phyloP scores from a whole-genome alignment of 2,888 invertebrate genomes.

The Lycaena phlaeas region DNA sequence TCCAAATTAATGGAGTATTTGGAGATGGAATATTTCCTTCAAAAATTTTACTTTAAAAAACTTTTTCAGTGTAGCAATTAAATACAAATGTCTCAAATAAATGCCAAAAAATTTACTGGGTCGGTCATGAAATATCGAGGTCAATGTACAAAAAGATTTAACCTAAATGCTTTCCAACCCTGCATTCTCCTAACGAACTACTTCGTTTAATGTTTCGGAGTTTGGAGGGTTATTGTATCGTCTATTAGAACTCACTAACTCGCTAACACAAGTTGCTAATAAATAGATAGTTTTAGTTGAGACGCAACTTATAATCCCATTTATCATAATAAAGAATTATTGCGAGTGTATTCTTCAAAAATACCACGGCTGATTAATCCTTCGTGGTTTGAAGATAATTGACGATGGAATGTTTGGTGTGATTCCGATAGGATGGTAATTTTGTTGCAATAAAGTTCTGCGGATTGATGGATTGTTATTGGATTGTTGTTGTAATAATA shows the following conservation, averaged over 20 bases:
- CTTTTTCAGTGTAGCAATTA: too few relatives aligned
- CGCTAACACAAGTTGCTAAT: not conserved
- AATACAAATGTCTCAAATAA: too few relatives aligned
- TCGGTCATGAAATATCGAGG: not conserved
- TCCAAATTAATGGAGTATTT: too few relatives aligned
- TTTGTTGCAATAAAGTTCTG: not conserved
- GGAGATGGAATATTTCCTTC: too few relatives aligned
- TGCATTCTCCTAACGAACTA: not conserved
- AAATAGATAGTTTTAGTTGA: constrained; percentile 1
- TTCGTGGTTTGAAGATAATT: not conserved
- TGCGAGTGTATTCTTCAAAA: not conserved
- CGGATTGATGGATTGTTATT: not conserved
- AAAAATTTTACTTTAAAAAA: too few relatives aligned
- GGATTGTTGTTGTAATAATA: not conserved
- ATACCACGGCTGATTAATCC: not conserved
- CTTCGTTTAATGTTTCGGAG: not conserved
- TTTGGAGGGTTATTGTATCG: not conserved
- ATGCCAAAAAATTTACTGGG: not conserved
- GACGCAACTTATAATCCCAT: not conserved
- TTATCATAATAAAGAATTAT: not conserved
- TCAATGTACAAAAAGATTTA: not conserved
- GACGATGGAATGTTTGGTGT: not conserved
- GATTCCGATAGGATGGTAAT: not conserved
- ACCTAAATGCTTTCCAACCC: constrained; percentile 1
- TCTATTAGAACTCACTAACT: too few relatives aligned